Base-by-base conservation (phyloP, 2,113 vertebrate genomes). In the Coturnix japonica region DNA sequence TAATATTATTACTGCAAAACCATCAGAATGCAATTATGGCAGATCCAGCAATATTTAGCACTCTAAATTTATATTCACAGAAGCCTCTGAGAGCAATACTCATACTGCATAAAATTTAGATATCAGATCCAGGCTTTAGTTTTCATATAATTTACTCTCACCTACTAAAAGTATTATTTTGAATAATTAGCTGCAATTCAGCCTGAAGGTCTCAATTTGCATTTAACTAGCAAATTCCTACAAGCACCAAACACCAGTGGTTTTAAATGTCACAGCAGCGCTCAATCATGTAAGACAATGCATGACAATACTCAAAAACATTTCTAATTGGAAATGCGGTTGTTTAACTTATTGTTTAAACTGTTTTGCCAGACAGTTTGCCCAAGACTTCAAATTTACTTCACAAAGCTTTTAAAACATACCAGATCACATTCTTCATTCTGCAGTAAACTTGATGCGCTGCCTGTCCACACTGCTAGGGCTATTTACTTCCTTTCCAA, bases 121-220 rank as follows among this genome's bases (percentile, higher is more conserved):
- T 47, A 82, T 85, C 72, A 7, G n/a, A 87, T 71, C 49, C 60
- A 69, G 90, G 64, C 57, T 90, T 74, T 82, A 79, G 11, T 72
- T 85, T 82, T 94, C 66, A 30, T 81, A 46, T 66, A 41, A 39
- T 89, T 93, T 90, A 35, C 67, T 73, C 77, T 95, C 51, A 12
- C 57, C 54, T 86, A 72, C 64, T 94, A 70, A 82, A 71, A 86
- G 69, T 81, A 93, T 93, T 88, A 83, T 88, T 95, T 95, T 76
- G 79, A 90, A 78, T 91, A 92, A 94, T 95, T 93, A 85, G 44
- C 70, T 87, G 79, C 28, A 75, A 89, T n/a, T 90, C 66, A 96
- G 56, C 54, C 82, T 49, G 84, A 93, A 96, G 81, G 70, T 79
- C 89, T 96, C 63, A 75, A 79, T 89, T 87, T 92, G 25, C 57